Conservation (phyloP, 2,113 vertebrate genomes). For the Vireo altiloquus region DNA sequence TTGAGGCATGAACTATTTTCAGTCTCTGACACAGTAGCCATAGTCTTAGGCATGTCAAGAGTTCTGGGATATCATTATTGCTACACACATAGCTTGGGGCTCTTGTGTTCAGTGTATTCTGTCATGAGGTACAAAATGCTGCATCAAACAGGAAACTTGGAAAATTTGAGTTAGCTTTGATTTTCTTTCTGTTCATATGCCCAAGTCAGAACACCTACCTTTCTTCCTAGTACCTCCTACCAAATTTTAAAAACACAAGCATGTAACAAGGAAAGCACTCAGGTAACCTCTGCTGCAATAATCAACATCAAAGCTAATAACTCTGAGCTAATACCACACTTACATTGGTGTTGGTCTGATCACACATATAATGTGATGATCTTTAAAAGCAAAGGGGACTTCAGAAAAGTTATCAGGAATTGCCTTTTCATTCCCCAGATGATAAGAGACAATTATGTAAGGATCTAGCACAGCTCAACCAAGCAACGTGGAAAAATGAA, state of each 20-base stretch:
- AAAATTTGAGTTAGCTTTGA: neutral
- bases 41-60: neutral
- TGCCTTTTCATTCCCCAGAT: neutral
- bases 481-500: rapidly evolving
- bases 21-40: neutral
- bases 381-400: neutral
- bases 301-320: neutral
- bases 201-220: neutral
- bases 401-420: neutral
- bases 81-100: neutral
- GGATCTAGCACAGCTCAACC: neutral
- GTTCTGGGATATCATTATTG: neutral
- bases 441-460: neutral
- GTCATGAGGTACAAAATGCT: neutral
- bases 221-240: neutral
- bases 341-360: neutral
- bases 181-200: neutral
- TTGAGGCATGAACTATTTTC: no score
- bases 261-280: neutral
- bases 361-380: neutral
- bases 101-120: neutral
- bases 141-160: neutral
- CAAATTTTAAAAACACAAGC: neutral
- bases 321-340: neutral
- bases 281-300: neutral